Evolutionary conservation across 2,888 invertebrate genomes (phyloP).

Genomic region (Steinernema carpocapsae): DNA sequence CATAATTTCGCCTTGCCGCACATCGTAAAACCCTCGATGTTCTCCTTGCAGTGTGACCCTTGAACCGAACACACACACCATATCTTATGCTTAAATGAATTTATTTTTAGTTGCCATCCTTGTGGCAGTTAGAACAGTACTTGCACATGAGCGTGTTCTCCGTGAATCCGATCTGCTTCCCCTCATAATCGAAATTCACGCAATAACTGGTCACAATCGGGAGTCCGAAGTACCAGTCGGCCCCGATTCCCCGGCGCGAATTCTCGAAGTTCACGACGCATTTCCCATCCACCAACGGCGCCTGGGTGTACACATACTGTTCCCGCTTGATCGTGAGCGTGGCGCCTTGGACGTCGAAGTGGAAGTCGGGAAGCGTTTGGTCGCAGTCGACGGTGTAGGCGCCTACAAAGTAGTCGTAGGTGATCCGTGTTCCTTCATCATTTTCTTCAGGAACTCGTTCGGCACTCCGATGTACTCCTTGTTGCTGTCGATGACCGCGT

Average conservation of each 20-base stretch:
- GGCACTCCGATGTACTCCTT: slow-evolving; percentile 22
- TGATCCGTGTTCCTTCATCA: not conserved
- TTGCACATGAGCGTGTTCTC: slow-evolving; percentile 11
- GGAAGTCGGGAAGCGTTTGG: not conserved
- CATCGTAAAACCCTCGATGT: too few relatives aligned
- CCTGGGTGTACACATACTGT: not conserved
- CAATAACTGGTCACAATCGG: slow-evolving; percentile 29
- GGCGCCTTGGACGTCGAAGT: not conserved
- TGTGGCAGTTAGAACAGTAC: not conserved
- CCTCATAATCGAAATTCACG: slow-evolving; percentile 14
- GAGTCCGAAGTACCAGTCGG: slow-evolving; percentile 22
- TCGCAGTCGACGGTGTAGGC: slow-evolving; percentile 24
- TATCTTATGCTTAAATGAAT: too few relatives aligned
- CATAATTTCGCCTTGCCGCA: too few relatives aligned
- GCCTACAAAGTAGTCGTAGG: slow-evolving; percentile 4
- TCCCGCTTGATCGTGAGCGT: not conserved
- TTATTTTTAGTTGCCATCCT: not conserved
- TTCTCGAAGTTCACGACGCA: slow-evolving; percentile 26
- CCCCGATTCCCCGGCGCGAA: not conserved
- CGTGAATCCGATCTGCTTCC: not conserved
- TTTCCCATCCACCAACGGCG: not conserved
- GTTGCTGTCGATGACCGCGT: slow-evolving; percentile 11
- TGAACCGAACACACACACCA: too few relatives aligned
- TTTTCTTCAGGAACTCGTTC: not conserved
- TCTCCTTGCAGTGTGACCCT: too few relatives aligned